Conservation (phyloP, 2,113 vertebrate species). For the Butorides virescens region DNA sequence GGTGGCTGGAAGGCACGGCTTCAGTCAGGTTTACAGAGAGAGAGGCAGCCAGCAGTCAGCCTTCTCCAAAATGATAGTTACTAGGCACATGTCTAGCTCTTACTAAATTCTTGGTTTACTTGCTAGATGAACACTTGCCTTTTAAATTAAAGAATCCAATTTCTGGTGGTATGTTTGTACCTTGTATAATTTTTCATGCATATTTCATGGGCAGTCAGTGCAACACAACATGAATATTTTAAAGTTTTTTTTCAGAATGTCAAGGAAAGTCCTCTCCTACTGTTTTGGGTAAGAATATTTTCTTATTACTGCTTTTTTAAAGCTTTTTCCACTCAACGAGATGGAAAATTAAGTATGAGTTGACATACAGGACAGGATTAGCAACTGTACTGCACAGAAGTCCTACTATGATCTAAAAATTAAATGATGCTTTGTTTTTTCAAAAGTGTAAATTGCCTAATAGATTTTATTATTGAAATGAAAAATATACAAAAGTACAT, state of each 20-base stretch:
- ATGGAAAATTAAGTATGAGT: not conserved
- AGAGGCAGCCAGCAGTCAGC: not conserved
- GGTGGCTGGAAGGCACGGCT: not conserved
- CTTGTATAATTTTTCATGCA: slow-evolving; percentile 3
- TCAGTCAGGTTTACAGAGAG: not conserved
- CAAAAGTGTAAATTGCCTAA: not conserved
- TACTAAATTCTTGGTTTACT: not conserved
- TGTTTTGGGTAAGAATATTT: not conserved
- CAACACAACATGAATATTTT: not conserved
- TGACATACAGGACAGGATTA: not conserved
- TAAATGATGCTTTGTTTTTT: not conserved
- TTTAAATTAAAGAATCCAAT: not conserved
- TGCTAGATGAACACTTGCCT: not conserved
- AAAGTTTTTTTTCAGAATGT: not conserved
- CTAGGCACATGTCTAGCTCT: not conserved
- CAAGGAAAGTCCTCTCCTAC: not conserved
- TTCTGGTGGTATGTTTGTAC: not conserved
- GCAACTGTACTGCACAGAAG: not conserved
- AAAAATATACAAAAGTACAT: not conserved
- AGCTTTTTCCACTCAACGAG: not conserved
- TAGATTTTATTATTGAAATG: not conserved
- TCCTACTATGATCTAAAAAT: not conserved
- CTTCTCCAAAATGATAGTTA: not conserved
- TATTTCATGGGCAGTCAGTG: not conserved
- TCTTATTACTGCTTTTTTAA: not conserved